Conservation (phyloP, 1,140 invertebrate genomes). For the Samia ricini region DNA sequence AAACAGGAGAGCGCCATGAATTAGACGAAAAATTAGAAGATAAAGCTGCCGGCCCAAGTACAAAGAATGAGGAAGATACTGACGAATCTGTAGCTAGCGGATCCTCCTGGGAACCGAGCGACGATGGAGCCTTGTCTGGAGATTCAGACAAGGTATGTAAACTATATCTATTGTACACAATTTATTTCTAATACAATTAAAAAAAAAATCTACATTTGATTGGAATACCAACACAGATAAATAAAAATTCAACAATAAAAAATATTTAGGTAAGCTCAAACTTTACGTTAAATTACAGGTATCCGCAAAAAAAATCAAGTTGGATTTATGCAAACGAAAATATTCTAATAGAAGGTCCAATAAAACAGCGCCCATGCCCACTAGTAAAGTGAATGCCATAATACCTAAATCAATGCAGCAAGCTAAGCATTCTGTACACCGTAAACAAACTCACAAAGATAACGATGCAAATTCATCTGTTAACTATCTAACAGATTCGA, state of each 20-base stretch:
- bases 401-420: slow-evolving; percentile 35
- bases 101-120: slow-evolving; percentile 47
- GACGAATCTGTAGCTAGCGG: slow-evolving; percentile 43
- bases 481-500: slow-evolving; percentile 37
- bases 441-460: slow-evolving; percentile 34
- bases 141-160: slow-evolving; percentile 26
- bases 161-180: not conserved
- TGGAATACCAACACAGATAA: not conserved
- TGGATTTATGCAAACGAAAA: slow-evolving; percentile 25
- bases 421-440: slow-evolving; percentile 19
- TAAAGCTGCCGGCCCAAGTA: slow-evolving; percentile 12
- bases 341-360: slow-evolving; percentile 33
- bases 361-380: slow-evolving; percentile 34
- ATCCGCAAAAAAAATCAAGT: slow-evolving; percentile 25
- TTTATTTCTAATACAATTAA: not conserved
- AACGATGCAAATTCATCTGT: slow-evolving; percentile 11
- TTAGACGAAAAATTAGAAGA: slow-evolving; percentile 15
- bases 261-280: too few relatives aligned
- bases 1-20: slow-evolving; percentile 17
- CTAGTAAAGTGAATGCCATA: slow-evolving; percentile 39
- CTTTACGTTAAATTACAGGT: slow-evolving; percentile 17
- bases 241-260: too few relatives aligned
- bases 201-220: not conserved
- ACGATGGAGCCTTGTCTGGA: slow-evolving; percentile 29
- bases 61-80: slow-evolving; percentile 21